phyloP scores from a whole-genome alignment of 37 sponge, comb jelly and placozoan species.

The Mnemiopsis leidyi region DNA sequence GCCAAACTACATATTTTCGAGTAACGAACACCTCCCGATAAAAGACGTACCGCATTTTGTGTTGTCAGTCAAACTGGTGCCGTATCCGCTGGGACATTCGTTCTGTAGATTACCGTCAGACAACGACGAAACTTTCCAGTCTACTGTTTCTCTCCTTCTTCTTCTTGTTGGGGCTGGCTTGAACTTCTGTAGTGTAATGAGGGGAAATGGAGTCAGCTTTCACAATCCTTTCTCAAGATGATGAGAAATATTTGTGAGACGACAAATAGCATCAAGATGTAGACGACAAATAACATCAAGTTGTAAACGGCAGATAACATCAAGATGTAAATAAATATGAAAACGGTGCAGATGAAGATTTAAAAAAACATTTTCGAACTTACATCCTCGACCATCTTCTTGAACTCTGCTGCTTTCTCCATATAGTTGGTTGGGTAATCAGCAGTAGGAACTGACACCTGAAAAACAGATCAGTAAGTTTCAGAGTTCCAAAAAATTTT shows the following conservation, averaged over 20 bases:
- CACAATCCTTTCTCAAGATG: no score
- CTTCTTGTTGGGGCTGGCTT: not conserved
- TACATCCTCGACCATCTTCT: not conserved
- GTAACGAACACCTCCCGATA: no score
- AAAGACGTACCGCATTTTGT: conserved; percentile 14
- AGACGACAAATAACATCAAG: no score
- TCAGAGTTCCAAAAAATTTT: no score
- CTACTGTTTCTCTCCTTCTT: not conserved
- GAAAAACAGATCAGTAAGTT: not conserved
- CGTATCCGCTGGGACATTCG: not conserved
- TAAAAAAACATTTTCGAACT: not conserved
- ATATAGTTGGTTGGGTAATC: not conserved
- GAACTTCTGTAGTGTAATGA: not conserved
- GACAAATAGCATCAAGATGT: no score
- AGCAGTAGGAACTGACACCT: not conserved
- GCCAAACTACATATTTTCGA: no score
- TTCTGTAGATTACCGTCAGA: not conserved
- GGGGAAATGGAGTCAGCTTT: no score
- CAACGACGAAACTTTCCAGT: not conserved
- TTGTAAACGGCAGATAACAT: no score
- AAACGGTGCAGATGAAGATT: no score
- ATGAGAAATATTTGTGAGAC: no score
- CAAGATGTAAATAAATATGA: no score
- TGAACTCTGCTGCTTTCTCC: not conserved
- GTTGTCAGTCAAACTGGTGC: not conserved